Conservation (phyloP, 2,113 vertebrate genomes). For the Atlantisia rogersi region DNA sequence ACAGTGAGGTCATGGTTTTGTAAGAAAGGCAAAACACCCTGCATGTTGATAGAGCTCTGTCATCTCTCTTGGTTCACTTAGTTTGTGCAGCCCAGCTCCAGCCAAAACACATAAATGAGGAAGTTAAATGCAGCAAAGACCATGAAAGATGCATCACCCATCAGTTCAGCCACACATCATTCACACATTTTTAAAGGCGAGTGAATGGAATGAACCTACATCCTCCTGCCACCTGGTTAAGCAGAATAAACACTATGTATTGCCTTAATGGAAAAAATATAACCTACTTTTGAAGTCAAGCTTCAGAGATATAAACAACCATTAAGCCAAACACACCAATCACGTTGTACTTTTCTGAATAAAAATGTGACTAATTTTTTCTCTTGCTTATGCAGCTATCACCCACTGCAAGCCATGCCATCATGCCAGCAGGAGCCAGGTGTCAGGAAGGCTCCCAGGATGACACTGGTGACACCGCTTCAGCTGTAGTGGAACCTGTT, state of each 20-base stretch:
- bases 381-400: not conserved
- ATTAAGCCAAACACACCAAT: not conserved
- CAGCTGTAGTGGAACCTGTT: not conserved
- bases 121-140: not conserved
- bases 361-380: not conserved
- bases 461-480: not conserved
- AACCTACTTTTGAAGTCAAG: not conserved
- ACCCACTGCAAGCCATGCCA: not conserved
- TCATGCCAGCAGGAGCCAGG: not conserved
- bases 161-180: not conserved
- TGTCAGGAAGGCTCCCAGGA: not conserved
- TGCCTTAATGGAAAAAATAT: not conserved
- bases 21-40: not conserved
- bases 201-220: not conserved
- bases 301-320: not conserved
- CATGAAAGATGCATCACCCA: not conserved
- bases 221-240: not conserved
- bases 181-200: not conserved
- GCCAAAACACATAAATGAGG: not conserved
- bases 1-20: not conserved
- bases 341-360: not conserved
- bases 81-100: not conserved
- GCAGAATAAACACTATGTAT: not conserved
- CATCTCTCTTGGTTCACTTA: not conserved
- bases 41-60: not conserved